These are phyloP conservation scores for Coendou prehensilis DNA, from an alignment of 2,797 vertebrate genomes.

Conservation along the genomic window DNA sequence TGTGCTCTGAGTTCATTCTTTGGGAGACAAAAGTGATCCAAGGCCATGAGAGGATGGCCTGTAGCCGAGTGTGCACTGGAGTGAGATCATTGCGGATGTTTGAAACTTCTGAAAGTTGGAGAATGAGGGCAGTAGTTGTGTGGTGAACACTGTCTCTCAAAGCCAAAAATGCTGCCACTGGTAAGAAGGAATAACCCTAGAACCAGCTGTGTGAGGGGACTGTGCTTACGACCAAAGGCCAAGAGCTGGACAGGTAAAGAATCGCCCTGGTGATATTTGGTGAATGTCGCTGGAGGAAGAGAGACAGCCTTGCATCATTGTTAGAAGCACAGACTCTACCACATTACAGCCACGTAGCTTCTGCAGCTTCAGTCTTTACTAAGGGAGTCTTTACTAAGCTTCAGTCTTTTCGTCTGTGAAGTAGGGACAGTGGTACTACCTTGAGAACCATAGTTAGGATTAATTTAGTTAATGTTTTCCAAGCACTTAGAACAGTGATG, in stretches of 20 bases:
- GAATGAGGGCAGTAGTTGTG: not conserved
- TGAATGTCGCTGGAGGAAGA: not conserved
- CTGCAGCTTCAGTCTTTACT: no score
- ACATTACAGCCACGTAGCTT: fast-evolving
- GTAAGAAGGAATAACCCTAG: not conserved
- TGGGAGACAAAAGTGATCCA: not conserved
- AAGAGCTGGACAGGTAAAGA: not conserved
- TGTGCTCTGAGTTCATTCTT: not conserved
- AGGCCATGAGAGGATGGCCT: not conserved
- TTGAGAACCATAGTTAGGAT: not conserved
- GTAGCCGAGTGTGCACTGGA: no score
- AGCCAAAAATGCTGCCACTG: not conserved
- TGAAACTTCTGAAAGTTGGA: constrained; percentile 35
- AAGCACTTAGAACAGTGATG: not conserved
- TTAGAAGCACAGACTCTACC: not conserved
- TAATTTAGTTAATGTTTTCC: not conserved
- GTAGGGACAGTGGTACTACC: no score
- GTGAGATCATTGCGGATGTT: not conserved
- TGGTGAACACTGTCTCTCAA: not conserved
- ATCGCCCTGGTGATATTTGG: fast-evolving
- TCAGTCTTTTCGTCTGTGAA: not conserved
- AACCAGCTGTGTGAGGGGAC: fast-evolving
- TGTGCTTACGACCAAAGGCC: not conserved
- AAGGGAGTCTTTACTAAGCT: no score
- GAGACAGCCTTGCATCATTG: fast-evolving